Evolutionary conservation across 2,888 invertebrate species (phyloP).

Genomic region (Harpalus rubripes): DNA sequence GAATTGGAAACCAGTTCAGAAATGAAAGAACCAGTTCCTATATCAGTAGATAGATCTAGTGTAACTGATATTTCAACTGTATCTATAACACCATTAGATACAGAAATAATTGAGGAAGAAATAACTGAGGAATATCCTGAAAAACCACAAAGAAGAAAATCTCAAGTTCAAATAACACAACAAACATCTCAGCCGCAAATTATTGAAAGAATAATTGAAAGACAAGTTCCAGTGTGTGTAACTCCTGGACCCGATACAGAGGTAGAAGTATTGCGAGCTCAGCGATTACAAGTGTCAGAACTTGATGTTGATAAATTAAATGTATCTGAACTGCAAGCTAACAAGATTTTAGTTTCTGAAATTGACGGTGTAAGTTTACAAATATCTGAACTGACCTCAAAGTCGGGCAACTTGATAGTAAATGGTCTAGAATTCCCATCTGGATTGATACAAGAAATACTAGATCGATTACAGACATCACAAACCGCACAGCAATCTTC

Average conservation of each 20-base stretch:
- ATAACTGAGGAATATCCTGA: conserved; percentile 28
- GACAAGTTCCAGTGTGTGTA: conserved; percentile 70
- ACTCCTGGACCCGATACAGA: conserved; percentile 72
- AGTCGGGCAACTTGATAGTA: conserved; percentile 83
- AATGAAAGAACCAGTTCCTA: conserved; percentile 9
- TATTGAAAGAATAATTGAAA: conserved; percentile 72
- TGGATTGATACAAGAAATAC: conserved; percentile 84
- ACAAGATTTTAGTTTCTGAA: conserved; percentile 89
- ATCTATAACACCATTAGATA: conserved; percentile 17
- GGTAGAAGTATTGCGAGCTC: conserved; percentile 78
- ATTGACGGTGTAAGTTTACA: conserved; percentile 87
- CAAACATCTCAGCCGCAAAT: conserved; percentile 66
- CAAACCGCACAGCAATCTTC: conserved; percentile 69
- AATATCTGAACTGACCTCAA: conserved; percentile 86
- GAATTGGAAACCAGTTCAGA: not conserved
- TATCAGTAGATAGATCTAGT: conserved; percentile 13
- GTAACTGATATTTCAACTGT: conserved; percentile 5
- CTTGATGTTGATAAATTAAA: conserved; percentile 89
- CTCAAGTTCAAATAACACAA: conserved; percentile 56
- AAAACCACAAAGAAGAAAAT: conserved; percentile 68
- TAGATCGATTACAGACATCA: conserved; percentile 77
- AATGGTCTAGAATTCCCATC: conserved; percentile 85
- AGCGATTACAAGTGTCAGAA: conserved; percentile 85
- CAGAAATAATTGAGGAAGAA: conserved; percentile 32
- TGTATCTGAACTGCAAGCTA: conserved; percentile 88